Conservation (phyloP, 1,140 invertebrate genomes). For the Uloborus diversus region DNA sequence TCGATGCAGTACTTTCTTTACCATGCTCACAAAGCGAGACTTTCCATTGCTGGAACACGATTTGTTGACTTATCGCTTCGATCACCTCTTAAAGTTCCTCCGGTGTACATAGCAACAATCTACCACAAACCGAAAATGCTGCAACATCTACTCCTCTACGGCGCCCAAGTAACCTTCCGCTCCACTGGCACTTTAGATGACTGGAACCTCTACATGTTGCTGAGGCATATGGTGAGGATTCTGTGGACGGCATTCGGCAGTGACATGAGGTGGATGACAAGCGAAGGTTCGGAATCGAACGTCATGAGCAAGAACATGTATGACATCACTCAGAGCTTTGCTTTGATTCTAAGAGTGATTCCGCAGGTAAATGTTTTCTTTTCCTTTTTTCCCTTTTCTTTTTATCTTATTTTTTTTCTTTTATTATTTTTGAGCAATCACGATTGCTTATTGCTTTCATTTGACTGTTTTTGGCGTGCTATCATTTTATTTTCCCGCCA, state of each 20-base stretch:
- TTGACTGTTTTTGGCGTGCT: too few species aligned
- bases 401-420: too few species aligned
- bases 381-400: too few species aligned
- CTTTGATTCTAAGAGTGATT: slow-evolving; percentile 3
- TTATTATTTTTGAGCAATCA: too few species aligned
- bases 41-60: background rate
- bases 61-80: slow-evolving; percentile 2
- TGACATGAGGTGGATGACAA: background rate
- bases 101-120: slow-evolving; percentile 13
- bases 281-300: background rate
- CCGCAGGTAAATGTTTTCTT: slow-evolving; percentile 6
- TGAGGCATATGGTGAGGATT: slow-evolving; percentile 9
- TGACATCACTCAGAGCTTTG: slow-evolving; percentile 6
- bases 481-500: too few species aligned
- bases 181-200: background rate
- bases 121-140: slow-evolving; percentile 25
- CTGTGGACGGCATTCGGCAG: slow-evolving; percentile 5
- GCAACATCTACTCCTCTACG: background rate
- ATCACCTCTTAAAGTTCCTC: slow-evolving; percentile 13
- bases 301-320: background rate
- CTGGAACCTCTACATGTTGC: slow-evolving; percentile 24
- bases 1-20: slow-evolving; percentile 25
- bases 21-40: slow-evolving; percentile 19
- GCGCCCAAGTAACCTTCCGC: background rate
- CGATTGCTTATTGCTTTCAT: too few species aligned